These are phyloP conservation scores for Cantharis flavilabris DNA, from an alignment of 2,888 invertebrate species.

Conservation along the genomic window DNA sequence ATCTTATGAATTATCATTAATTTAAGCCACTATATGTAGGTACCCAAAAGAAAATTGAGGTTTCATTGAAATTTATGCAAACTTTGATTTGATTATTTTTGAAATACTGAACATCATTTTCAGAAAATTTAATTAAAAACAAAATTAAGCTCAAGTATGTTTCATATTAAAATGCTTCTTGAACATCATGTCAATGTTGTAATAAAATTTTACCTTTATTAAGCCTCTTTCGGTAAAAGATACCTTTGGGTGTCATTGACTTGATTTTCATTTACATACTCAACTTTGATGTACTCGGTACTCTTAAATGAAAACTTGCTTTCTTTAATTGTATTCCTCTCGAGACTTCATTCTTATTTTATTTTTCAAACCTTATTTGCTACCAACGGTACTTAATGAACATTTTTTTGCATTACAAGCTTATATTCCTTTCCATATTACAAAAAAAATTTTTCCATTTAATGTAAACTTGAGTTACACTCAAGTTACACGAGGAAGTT, in stretches of 20 bases:
- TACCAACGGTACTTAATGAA: no score
- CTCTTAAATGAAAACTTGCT: background rate
- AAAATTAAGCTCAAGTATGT: background rate
- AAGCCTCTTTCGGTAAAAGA: background rate
- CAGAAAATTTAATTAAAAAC: background rate
- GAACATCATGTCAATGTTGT: background rate
- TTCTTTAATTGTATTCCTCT: background rate
- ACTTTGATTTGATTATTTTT: background rate
- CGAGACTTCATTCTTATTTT: background rate
- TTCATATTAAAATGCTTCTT: background rate
- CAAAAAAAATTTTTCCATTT: no score
- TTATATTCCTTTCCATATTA: no score
- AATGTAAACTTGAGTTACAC: background rate
- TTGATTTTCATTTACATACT: background rate
- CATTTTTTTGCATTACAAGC: no score
- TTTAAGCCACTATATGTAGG: no score
- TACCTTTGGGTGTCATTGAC: background rate
- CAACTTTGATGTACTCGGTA: background rate
- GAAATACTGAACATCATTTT: background rate
- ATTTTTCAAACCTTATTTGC: no score
- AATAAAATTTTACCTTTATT: background rate
- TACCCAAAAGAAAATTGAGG: background rate
- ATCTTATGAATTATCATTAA: background rate
- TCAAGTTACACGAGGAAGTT: background rate
- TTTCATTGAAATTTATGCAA: background rate